Evolutionary conservation across 2,888 invertebrate species (phyloP), one percentile per base, ranked within the genome.

Genomic region (Brachyptera putata): DNA sequence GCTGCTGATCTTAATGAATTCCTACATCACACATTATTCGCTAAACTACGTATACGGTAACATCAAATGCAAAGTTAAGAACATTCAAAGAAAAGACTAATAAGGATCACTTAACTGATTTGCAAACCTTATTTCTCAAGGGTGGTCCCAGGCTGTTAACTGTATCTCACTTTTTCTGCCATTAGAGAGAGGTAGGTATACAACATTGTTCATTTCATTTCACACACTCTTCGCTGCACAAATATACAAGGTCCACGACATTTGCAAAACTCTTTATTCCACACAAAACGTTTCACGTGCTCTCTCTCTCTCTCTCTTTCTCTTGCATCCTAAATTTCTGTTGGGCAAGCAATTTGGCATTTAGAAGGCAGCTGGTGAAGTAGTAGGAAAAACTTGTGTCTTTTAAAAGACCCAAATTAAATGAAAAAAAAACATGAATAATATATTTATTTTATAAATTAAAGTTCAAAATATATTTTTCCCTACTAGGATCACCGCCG

Each of bases 251-350:
- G n/a, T n/a, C 34, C 11, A 50, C 7, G 30, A 30, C 4, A 30
- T 50, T 14, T n/a, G 21, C 9, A 3, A 25, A 24, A 49, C 49
- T 11, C 24, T 24, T 26, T 36, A 13, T 14, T 53, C 4, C 34
- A 53, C 53, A 53, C 36, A 43, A n/a, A 14, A 43, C 3, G 43
- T 18, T 43, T n/a, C n/a, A n/a, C n/a, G n/a, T n/a, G n/a, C n/a
- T n/a, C n/a, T n/a, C n/a, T n/a, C n/a, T n/a, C n/a, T n/a, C n/a
- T n/a, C n/a, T n/a, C n/a, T n/a, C n/a, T n/a, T 39, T 43, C 43
- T 21, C 18, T 18, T 43, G 43, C 43, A 18, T 18, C 43, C 18
- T 43, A 16, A 37, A 37, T 43, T 30, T 43, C 43, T 43, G 43
- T 43, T 16, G 43, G 21, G 43, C 21, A 43, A 43, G n/a, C n/a